A percentile compares a stretch with the other conserved stretches of the same genome.
Conservation (phyloP, 2,113 vertebrate genomes). For the Corvus moneduloides region DNA sequence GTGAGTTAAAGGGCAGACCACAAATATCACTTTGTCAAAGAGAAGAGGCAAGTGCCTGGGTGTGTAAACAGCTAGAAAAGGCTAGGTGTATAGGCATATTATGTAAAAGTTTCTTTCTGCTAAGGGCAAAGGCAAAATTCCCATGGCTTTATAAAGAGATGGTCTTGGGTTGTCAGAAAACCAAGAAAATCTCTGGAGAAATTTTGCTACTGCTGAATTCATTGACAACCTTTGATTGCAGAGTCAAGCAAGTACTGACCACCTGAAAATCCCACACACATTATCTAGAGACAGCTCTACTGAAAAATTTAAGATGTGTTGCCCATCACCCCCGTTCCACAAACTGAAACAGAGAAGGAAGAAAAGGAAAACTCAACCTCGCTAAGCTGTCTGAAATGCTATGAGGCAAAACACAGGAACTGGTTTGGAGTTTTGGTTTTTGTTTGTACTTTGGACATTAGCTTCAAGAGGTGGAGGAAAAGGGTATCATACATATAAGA, state of each 20-base stretch:
- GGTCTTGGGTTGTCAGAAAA: background rate
- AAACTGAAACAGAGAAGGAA: background rate
- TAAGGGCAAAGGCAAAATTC: background rate
- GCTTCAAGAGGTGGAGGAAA: background rate
- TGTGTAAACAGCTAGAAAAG: background rate
- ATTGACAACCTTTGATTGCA: background rate
- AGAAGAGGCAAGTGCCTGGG: background rate
- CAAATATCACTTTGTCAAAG: background rate
- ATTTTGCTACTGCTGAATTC: background rate
- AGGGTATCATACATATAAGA: background rate
- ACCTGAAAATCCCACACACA: background rate
- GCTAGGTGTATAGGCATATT: background rate
- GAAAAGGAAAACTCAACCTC: background rate
- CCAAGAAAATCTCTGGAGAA: background rate
- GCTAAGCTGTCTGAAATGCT: background rate
- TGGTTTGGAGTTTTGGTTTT: background rate
- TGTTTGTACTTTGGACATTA: background rate
- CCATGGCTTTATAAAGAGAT: background rate
- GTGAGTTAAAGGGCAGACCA: background rate
- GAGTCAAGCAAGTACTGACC: background rate
- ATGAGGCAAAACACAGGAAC: background rate
- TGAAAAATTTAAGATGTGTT: background rate
- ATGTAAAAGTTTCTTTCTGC: background rate
- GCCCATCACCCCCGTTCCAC: fast-evolving
- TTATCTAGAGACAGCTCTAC: background rate